Evolutionary conservation across 2,113 vertebrate species (phyloP), one percentile per base, ranked within the genome.

Genomic region (Hippoglossus stenolepis): DNA sequence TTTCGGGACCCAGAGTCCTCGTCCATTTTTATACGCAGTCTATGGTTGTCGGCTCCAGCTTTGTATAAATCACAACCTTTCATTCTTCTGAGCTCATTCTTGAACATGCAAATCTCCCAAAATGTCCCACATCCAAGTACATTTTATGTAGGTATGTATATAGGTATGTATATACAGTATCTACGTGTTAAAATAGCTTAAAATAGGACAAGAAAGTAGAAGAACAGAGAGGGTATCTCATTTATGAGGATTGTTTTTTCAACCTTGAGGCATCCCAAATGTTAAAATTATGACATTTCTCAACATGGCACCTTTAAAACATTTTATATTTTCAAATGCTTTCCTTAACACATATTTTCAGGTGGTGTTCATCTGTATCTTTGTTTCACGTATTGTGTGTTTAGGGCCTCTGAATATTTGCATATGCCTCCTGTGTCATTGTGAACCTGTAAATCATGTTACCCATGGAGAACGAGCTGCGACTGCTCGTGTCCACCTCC

Each of bases 401-500:
- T 45, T 13, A 60, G 60, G 38, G 31, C 35, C 45, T 35, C n/a
- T 65, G 18, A 43, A 62, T 75, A 45, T 53, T 14, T 70, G 13
- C 53, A 65, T 58, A 23, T n/a, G 72, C 31, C 28, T 75, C 58
- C 31, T 60, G n/a, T 54, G 61, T 73, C 40, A 73, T 20, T 56
- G n/a, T 4, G 4, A 56, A 49, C 18, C 26, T 67, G 75, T 84
- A 76, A 80, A 75, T 83, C 66, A 54, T 60, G 79, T 76, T 38
- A 35, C 18, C 59, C 61, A 6, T 5, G 45, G 78, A 78, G 73
- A 79, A 47, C 24, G 43, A 83, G 64, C 77, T 74, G 73, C 65
- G 80, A 70, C 72, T 26, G 65, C 53, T 47, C 65, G 56, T 49
- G 78, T 73, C 70, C 72, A 77, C 66, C 65, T 70, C 70, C 65